Base-by-base conservation (phyloP, 2,113 vertebrate species). In the Tringa solitaria region DNA sequence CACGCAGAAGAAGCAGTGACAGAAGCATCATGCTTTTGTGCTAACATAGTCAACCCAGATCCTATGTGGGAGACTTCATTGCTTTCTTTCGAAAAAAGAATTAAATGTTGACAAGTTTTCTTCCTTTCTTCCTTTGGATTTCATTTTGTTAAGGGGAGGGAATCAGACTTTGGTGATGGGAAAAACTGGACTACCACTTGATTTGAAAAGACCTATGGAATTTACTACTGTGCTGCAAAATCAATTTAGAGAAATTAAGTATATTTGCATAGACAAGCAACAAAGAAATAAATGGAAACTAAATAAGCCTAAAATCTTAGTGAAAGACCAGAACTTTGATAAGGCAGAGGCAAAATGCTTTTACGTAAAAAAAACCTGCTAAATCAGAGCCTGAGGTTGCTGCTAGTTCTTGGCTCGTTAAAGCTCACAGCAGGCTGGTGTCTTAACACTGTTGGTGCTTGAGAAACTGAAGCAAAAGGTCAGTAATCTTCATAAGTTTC, bases 401-500 rank as follows among this genome's bases (percentile, higher is more conserved):
- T 95, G 53, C 27, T 95, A 22, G 78, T 59, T 78, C 78, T 64
- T 79, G 77, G 14, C 45, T 96, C 88, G 89, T 84, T 84, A 95
- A 82, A 92, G 53, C 91, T 96, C 79, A 56, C 54, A 88, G 78
- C 64, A 87, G 50, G 67, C 30, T 89, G 50, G 20, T 67, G 41
- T 72, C 77, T 85, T 70, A 79, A 39, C 74, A 83, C 51, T 70
- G 23, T 18, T 90, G 82, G 41, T 87, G 22, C 32, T 79, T 77
- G 51, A 89, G 80, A 90, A 90, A 94, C 56, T 78, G 59, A 83
- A 74, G 35, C 30, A 75, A 93, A 95, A 96, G 91, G 77, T 92
- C 96, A 96, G 59, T 74, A 92, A 79, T 90, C 84, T 96, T 92
- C 28, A 9, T 43, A 64, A 81, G 33, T 88, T 92, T 91, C 37